These are phyloP conservation scores for Erebia aethiops DNA, from an alignment of 2,888 invertebrate species.

Conservation along the genomic window DNA sequence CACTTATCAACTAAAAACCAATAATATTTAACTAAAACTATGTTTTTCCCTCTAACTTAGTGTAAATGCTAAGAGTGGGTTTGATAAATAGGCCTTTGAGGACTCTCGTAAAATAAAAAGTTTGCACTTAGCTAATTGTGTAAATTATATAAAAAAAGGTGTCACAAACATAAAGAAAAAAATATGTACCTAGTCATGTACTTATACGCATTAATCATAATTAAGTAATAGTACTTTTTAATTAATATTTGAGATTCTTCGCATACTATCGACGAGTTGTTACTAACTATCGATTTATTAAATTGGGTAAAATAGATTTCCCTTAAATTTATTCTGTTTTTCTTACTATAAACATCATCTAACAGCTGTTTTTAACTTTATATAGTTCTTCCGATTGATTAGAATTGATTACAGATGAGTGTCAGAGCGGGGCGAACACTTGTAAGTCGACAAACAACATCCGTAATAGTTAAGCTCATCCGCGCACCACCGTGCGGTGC, in stretches of 20 bases:
- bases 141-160: not conserved
- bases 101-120: not conserved
- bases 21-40: not conserved
- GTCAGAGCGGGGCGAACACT: constrained; percentile 21
- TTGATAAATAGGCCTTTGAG: not conserved
- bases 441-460: constrained; percentile 48
- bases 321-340: not conserved
- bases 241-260: not conserved
- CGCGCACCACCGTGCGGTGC: not conserved
- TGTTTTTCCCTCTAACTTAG: not conserved
- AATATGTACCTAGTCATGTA: not conserved
- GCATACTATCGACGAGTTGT: not conserved
- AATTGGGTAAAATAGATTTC: not conserved
- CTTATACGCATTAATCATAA: not conserved
- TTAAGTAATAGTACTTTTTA: not conserved
- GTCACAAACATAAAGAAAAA: not conserved
- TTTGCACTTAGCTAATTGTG: too few relatives aligned
- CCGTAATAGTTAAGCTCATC: constrained; percentile 44
- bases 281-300: not conserved
- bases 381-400: not conserved
- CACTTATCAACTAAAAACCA: constrained; percentile 10
- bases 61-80: constrained; percentile 16
- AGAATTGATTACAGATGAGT: constrained; percentile 11
- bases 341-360: not conserved
- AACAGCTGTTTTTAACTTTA: not conserved